phyloP scores from a whole-genome alignment of 2,888 invertebrate genomes.

The Allygus modestus region DNA sequence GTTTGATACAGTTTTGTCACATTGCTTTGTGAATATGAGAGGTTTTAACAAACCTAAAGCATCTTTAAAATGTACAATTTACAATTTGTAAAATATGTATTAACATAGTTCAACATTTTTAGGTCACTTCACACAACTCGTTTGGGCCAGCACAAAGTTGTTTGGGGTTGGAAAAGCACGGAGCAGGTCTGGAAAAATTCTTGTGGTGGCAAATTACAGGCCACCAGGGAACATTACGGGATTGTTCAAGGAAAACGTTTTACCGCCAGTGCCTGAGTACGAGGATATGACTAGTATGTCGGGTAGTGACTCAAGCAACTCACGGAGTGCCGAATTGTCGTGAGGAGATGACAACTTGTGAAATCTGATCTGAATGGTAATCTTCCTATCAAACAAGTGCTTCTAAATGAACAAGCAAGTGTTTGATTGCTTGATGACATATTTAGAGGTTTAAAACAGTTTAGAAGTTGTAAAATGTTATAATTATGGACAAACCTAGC shows the following conservation, averaged over 20 bases:
- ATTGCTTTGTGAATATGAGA: no score
- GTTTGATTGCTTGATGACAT: neutral
- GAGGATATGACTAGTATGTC: constrained; percentile 71
- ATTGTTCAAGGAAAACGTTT: constrained; percentile 86
- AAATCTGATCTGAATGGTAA: neutral
- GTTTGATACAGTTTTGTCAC: no score
- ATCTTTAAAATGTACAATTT: no score
- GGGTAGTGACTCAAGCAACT: constrained; percentile 68
- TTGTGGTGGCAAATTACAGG: constrained; percentile 91
- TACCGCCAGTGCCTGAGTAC: constrained; percentile 83
- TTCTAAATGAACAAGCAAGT: neutral
- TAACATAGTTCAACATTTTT: no score
- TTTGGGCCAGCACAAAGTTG: constrained; percentile 87
- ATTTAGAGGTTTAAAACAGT: neutral
- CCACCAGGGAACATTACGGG: constrained; percentile 89
- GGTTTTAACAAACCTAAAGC: no score
- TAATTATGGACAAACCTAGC: neutral
- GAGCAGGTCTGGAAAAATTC: constrained; percentile 86
- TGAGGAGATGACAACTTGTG: constrained; percentile 6
- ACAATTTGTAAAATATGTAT: no score
- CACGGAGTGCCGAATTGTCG: constrained; percentile 61
- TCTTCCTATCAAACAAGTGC: constrained; percentile 32
- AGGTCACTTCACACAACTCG: constrained; percentile 93
- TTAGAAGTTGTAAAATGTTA: neutral
- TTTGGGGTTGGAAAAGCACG: constrained; percentile 91